A percentile compares a stretch with the other conserved stretches of the same genome.
These are phyloP conservation scores for Vireo griseus DNA, from an alignment of 2,797 vertebrate species.

Conservation along the genomic window DNA sequence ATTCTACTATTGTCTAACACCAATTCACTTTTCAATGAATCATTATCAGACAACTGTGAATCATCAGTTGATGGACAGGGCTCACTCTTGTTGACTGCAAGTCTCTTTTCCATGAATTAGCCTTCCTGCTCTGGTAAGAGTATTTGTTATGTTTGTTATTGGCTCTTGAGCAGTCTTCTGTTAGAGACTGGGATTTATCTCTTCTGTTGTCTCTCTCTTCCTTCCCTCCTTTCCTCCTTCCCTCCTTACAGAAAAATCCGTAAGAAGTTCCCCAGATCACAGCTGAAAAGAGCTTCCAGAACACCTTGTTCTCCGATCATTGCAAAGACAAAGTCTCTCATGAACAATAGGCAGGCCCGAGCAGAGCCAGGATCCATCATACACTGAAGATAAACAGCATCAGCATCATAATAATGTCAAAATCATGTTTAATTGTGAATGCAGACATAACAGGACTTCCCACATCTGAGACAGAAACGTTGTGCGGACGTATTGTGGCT, in stretches of 20 bases:
- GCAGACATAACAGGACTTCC: not conserved
- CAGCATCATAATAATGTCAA: not conserved
- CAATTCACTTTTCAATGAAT: not conserved
- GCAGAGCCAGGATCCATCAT: conserved; percentile 32
- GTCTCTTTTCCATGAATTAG: not conserved
- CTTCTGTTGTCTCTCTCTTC: conserved; percentile 35
- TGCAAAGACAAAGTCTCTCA: conserved; percentile 47
- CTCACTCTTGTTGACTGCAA: not conserved
- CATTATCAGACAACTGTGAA: not conserved
- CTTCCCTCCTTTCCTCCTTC: conserved; percentile 7
- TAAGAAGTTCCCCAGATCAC: conserved; percentile 85
- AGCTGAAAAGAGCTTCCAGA: conserved; percentile 89
- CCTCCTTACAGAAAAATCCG: conserved; percentile 81
- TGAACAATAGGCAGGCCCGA: conserved; percentile 52
- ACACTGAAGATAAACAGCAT: conserved; percentile 52
- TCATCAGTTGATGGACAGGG: conserved; percentile 3
- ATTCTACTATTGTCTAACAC: not conserved
- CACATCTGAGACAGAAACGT: not conserved
- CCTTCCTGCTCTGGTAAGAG: conserved; percentile 14
- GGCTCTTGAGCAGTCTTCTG: not conserved
- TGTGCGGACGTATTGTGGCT: not conserved
- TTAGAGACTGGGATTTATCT: conserved; percentile 25
- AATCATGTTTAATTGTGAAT: conserved; percentile 10
- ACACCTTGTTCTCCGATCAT: conserved; percentile 79
- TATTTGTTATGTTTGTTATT: conserved; percentile 4